phyloP scores from a whole-genome alignment of 1,140 invertebrate species.

The Zeugodacus cucurbitae region DNA sequence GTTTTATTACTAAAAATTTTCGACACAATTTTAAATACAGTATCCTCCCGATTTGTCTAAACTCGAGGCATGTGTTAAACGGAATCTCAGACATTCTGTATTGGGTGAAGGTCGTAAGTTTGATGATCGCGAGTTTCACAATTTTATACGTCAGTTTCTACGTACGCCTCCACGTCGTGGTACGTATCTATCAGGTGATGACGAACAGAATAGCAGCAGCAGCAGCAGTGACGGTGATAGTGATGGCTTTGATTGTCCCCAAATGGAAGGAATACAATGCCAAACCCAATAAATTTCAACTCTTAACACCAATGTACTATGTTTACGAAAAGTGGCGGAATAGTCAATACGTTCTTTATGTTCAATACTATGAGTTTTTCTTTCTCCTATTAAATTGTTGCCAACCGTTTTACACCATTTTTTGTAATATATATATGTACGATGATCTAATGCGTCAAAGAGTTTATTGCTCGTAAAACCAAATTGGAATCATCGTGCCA shows the following conservation, averaged over 20 bases:
- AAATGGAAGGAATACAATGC: constrained; percentile 46
- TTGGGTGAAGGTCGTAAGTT: constrained; percentile 43
- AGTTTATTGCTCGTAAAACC: background rate
- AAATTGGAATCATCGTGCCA: constrained; percentile 4
- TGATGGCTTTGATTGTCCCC: constrained; percentile 32
- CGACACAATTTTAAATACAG: constrained; percentile 45
- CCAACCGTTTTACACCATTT: background rate
- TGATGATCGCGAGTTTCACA: constrained; percentile 52
- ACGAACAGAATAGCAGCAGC: background rate
- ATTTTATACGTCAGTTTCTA: constrained; percentile 54
- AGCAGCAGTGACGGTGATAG: constrained; percentile 47
- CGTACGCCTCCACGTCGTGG: background rate
- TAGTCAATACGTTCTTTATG: background rate
- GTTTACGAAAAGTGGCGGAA: background rate
- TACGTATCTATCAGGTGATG: background rate
- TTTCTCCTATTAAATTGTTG: background rate
- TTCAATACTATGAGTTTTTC: constrained; percentile 4
- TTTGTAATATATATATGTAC: background rate
- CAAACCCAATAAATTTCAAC: constrained; percentile 50
- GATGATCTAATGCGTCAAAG: background rate
- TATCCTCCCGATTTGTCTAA: constrained; percentile 69
- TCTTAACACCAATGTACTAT: background rate
- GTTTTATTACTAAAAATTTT: too few species aligned
- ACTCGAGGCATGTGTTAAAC: constrained; percentile 58
- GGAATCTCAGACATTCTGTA: constrained; percentile 52